Evolutionary conservation across 2,113 vertebrate species (phyloP).

Genomic region (Megaceryle maxima): DNA sequence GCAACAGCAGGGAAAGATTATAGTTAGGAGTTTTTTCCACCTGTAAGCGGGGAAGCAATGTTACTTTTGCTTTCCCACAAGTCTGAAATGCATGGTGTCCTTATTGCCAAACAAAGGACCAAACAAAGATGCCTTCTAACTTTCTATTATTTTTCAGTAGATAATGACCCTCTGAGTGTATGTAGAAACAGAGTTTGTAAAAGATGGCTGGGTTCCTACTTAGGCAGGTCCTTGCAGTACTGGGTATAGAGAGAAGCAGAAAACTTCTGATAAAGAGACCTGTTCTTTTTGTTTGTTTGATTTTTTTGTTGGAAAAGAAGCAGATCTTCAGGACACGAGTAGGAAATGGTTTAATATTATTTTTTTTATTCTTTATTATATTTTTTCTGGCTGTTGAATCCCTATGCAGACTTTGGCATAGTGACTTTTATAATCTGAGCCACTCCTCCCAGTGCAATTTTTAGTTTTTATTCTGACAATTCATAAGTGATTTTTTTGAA

Average conservation of each 20-base stretch:
- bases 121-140: background rate
- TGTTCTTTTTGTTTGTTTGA: background rate
- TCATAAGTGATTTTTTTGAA: background rate
- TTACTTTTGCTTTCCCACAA: background rate
- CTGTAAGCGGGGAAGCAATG: background rate
- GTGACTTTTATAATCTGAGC: background rate
- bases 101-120: background rate
- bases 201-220: background rate
- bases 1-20: background rate
- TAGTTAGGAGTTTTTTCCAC: background rate
- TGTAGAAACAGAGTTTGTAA: background rate
- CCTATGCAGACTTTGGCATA: background rate
- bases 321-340: background rate
- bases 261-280: background rate
- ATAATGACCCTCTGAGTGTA: background rate
- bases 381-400: background rate
- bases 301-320: background rate
- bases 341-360: background rate
- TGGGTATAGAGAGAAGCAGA: background rate
- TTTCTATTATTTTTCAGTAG: background rate
- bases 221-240: background rate
- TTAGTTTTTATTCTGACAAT: background rate
- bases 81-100: background rate
- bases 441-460: rapidly evolving
- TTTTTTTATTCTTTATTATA: too few relatives aligned